Percentiles rank a stretch among this genome's conserved stretches.
phyloP scores from a whole-genome alignment of 2,888 invertebrate species.

The Pheosia tremula region DNA sequence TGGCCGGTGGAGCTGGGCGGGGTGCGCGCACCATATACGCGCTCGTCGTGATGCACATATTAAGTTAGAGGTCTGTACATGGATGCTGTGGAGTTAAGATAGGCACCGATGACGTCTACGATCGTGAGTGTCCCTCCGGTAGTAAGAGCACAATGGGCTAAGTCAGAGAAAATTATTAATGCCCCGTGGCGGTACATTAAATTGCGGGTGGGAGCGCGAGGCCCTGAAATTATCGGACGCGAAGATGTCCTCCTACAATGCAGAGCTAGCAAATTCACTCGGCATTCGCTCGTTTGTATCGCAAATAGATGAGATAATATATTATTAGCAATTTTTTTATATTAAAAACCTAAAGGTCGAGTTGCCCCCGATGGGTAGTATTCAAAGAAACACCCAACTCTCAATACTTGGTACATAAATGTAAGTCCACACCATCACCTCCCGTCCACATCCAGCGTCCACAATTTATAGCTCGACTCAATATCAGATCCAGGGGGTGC shows the following conservation, averaged over 20 bases:
- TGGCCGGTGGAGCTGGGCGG: slow-evolving; percentile 74
- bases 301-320: background rate
- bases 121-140: slow-evolving; percentile 71
- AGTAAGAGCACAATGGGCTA: slow-evolving; percentile 62
- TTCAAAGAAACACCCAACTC: no score
- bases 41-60: slow-evolving; percentile 82
- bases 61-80: slow-evolving; percentile 80
- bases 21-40: slow-evolving; percentile 74
- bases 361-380: no score
- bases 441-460: background rate
- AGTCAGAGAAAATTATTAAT: slow-evolving; percentile 62
- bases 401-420: no score
- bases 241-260: slow-evolving; percentile 47
- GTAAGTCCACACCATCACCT: background rate
- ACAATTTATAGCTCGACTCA: slow-evolving; percentile 25
- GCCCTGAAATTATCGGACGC: slow-evolving; percentile 66
- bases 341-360: no score
- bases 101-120: slow-evolving; percentile 67
- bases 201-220: slow-evolving; percentile 64
- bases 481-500: slow-evolving; percentile 64
- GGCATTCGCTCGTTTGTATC: slow-evolving; percentile 22
- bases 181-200: slow-evolving; percentile 65
- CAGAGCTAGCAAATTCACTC: slow-evolving; percentile 49
- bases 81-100: slow-evolving; percentile 72
- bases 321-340: no score